Evolutionary conservation across 1,140 invertebrate genomes (phyloP).

Genomic region (Drosophila virilis): DNA sequence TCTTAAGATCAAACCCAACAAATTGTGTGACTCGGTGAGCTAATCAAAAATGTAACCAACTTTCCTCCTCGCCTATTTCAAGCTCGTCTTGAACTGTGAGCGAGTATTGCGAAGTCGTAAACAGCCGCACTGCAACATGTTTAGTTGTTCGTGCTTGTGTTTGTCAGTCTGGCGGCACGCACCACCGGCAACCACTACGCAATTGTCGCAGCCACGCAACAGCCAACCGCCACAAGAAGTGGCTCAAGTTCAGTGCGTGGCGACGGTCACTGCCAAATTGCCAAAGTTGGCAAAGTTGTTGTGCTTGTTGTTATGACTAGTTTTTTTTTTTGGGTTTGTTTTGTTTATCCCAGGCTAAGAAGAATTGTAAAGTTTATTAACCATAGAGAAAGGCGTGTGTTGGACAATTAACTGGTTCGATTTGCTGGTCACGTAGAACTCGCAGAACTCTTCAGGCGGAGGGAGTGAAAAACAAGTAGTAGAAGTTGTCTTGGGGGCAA

Average conservation of each 20-base stretch:
- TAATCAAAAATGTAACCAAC: too few relatives aligned
- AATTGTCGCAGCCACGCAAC: slow-evolving; percentile 42
- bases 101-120: too few relatives aligned
- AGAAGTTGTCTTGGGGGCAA: background rate
- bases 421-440: slow-evolving; percentile 22
- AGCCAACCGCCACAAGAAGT: slow-evolving; percentile 10
- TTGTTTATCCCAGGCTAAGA: background rate
- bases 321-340: background rate
- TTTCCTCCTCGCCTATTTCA: too few relatives aligned
- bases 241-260: slow-evolving; percentile 53
- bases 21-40: too few relatives aligned
- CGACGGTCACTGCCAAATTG: slow-evolving; percentile 21
- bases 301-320: background rate
- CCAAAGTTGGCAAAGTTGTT: background rate
- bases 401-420: background rate
- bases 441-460: background rate
- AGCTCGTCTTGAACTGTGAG: too few relatives aligned
- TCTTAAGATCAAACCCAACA: too few relatives aligned
- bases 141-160: slow-evolving; percentile 53
- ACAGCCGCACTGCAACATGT: too few relatives aligned
- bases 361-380: background rate
- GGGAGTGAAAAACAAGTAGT: background rate
- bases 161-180: slow-evolving; percentile 42
- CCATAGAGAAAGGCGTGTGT: background rate
- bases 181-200: slow-evolving; percentile 49